Base-by-base conservation (phyloP, 2,113 vertebrate species). In the Calyptomena viridis region DNA sequence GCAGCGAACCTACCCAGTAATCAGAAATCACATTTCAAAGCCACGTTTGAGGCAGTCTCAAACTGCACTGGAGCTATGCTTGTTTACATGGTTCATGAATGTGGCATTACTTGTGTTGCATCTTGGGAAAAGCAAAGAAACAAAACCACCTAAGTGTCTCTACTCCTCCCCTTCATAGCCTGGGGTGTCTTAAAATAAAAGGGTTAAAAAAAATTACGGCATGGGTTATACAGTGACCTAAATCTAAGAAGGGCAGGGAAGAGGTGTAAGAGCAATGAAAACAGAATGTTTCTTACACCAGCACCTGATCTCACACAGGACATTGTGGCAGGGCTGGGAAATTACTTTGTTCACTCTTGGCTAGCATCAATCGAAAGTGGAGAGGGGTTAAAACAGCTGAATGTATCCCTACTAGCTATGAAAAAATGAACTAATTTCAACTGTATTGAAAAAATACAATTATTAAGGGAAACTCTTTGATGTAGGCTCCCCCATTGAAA, bases 71-170 rank as follows among this genome's bases (percentile, higher is more conserved):
- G 92, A 91, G 52, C 55, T 56, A 14, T 52, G 55, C 68, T 83
- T 72, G 25, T 50, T 75, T 74, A 64, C 37, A 20, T 0, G 0
- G 56, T 28, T 68, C 44, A n/a, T 35, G 28, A 59, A 44, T 0
- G 44, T 78, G 73, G 47, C 35, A 69, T 84, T 56, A 42, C 33
- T 55, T 40, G 28, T 68, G 58, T 11, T 0, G 13, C 5, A 4
- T 69, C 95, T 90, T 49, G 33, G 56, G 22, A 52, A 89, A 92
- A 86, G 60, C 17, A 56, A 73, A 90, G 50, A 52, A 91, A 78
- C n/a, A 68, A 86, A 95, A 76, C 16, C 39, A 81, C 72, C 60
- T 84, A 62, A 87, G 69, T 47, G 46, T 59, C 49, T 82, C 31
- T 71, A 21, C 13, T 58, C 13, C 21, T 69, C 24, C 46, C 14